Conservation (phyloP, 2,797 vertebrate genomes). For the Chanos chanos region DNA sequence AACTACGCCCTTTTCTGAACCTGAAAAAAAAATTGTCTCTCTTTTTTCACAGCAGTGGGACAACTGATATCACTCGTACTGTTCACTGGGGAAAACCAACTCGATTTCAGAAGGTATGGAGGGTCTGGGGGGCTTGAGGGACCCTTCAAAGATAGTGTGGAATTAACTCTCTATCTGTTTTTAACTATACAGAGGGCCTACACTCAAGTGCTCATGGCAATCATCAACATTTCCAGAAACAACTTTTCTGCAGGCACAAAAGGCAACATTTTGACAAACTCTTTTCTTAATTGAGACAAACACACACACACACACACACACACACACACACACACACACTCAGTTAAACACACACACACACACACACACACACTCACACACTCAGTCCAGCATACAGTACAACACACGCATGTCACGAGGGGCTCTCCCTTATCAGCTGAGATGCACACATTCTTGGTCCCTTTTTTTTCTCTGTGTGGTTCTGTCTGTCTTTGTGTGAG, state of each 20-base stretch:
- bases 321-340: no score
- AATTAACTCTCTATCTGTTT: not conserved
- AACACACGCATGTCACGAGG: no score
- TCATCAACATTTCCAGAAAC: constrained; percentile 86
- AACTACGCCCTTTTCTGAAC: not conserved
- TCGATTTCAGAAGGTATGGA: constrained; percentile 82
- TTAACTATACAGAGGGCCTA: constrained; percentile 82
- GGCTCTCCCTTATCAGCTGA: no score
- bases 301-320: not conserved
- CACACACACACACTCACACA: no score
- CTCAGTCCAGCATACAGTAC: no score
- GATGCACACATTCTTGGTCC: no score
- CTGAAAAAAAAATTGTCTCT: constrained; percentile 12
- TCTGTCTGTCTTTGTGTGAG: no score
- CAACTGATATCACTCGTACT: constrained; percentile 94
- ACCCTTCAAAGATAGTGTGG: not conserved
- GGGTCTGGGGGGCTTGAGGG: not conserved
- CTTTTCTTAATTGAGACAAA: not conserved
- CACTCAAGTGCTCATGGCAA: constrained; percentile 94
- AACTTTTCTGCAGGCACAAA: constrained; percentile 82
- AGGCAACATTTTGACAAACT: constrained; percentile 63
- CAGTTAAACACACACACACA: no score
- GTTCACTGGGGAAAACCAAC: constrained; percentile 92
- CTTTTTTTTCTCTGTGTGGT: constrained; percentile 26
- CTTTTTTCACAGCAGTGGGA: constrained; percentile 82